Evolutionary conservation across 2,113 vertebrate species (phyloP).

Genomic region (Gopherus flavomarginatus): DNA sequence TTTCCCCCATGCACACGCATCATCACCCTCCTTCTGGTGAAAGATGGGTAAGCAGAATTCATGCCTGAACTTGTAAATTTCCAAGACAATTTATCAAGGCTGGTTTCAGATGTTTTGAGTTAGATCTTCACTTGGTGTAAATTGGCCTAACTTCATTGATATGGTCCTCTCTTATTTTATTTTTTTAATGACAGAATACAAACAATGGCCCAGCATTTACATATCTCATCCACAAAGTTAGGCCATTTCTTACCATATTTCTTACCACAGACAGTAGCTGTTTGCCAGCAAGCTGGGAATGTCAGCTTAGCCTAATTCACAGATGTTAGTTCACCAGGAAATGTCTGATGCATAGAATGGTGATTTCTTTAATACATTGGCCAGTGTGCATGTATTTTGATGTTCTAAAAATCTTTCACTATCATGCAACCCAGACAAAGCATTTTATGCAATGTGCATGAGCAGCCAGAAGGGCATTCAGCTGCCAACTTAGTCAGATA

Average conservation of each 20-base stretch:
- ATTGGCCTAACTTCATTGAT: neutral
- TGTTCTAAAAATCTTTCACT: neutral
- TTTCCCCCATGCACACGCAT: neutral
- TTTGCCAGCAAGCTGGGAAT: neutral
- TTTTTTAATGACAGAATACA: neutral
- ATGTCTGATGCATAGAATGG: neutral
- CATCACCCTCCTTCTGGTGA: neutral
- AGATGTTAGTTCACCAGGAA: constrained; percentile 19
- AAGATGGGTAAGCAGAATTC: neutral
- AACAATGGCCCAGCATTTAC: neutral
- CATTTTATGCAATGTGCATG: neutral
- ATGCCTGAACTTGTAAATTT: neutral
- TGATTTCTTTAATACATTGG: neutral
- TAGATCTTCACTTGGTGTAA: neutral
- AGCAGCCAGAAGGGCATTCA: neutral
- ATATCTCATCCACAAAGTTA: neutral
- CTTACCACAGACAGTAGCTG: neutral
- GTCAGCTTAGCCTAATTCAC: neutral
- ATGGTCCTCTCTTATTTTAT: neutral
- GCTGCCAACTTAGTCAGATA: neutral
- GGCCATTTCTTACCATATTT: neutral
- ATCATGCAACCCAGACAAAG: neutral
- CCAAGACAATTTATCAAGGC: neutral
- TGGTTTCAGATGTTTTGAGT: neutral
- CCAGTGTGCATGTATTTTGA: constrained; percentile 34